These are phyloP conservation scores for Lagria hirta DNA, from an alignment of 2,888 invertebrate species.

Conservation along the genomic window DNA sequence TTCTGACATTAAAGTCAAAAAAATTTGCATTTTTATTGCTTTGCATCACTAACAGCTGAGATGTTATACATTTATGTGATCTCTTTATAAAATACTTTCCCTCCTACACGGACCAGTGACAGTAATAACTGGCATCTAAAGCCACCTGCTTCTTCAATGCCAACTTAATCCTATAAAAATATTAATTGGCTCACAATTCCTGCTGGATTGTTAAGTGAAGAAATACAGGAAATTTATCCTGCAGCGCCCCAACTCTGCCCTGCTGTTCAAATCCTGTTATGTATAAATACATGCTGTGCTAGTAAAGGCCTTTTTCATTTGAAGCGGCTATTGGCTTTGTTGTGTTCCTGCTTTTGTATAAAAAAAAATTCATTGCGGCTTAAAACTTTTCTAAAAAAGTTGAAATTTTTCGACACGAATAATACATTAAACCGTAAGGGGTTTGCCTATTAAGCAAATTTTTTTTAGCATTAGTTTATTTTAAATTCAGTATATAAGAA, in stretches of 20 bases:
- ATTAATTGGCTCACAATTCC: slow-evolving; percentile 18
- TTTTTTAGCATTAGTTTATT: too few species aligned
- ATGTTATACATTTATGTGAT: too few species aligned
- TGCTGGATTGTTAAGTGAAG: slow-evolving; percentile 25
- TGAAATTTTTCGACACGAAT: too few species aligned
- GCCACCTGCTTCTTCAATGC: neutral
- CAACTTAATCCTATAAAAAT: slow-evolving; percentile 15
- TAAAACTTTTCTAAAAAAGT: too few species aligned
- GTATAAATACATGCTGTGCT: slow-evolving; percentile 42
- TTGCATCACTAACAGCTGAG: neutral
- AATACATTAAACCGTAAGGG: too few species aligned
- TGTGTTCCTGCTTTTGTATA: too few species aligned
- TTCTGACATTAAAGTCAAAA: slow-evolving; percentile 4
- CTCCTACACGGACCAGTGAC: too few species aligned
- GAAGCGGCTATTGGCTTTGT: too few species aligned
- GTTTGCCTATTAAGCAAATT: too few species aligned
- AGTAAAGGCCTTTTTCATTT: slow-evolving; percentile 30
- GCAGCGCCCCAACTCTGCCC: slow-evolving; percentile 39
- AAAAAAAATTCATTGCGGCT: too few species aligned
- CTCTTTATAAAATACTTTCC: too few species aligned
- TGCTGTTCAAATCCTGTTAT: slow-evolving; percentile 43
- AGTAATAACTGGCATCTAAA: neutral
- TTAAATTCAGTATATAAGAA: too few species aligned
- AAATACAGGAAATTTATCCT: slow-evolving; percentile 40
- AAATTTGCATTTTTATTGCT: slow-evolving; percentile 6